These are phyloP conservation scores for Dasysyrphus tricinctus DNA, from an alignment of 2,888 invertebrate genomes.

Conservation along the genomic window DNA sequence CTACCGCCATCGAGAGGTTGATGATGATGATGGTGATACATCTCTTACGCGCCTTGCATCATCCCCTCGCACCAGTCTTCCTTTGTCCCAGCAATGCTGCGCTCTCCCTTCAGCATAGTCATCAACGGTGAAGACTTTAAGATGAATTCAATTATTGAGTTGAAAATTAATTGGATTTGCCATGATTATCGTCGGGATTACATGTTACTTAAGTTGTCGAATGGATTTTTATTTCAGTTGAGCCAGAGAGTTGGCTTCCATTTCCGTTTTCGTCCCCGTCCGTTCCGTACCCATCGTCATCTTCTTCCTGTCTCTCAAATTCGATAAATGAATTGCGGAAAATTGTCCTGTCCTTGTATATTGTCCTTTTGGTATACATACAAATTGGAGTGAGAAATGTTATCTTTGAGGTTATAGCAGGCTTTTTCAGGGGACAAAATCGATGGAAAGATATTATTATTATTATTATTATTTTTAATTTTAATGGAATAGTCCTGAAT, in stretches of 20 bases:
- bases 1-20: not conserved
- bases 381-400: slow-evolving; percentile 10
- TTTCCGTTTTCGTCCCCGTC: not conserved
- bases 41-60: slow-evolving; percentile 32
- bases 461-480: slow-evolving; percentile 15
- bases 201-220: slow-evolving; percentile 73
- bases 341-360: slow-evolving; percentile 23
- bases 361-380: slow-evolving; percentile 11
- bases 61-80: not conserved
- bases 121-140: slow-evolving; percentile 57
- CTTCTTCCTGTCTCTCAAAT: slow-evolving; percentile 16
- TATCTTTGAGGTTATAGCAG: slow-evolving; percentile 45
- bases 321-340: slow-evolving; percentile 56
- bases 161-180: slow-evolving; percentile 73
- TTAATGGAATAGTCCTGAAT: slow-evolving; percentile 56
- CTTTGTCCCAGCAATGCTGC: not conserved
- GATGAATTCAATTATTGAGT: slow-evolving; percentile 71
- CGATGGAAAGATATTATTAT: slow-evolving; percentile 21
- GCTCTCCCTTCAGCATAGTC: slow-evolving; percentile 7
- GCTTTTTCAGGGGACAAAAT: slow-evolving; percentile 7
- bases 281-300: not conserved
- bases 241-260: not conserved
- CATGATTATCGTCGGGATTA: slow-evolving; percentile 68
- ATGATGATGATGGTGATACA: slow-evolving; percentile 18
- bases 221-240: slow-evolving; percentile 54